Conservation (phyloP, 2,888 invertebrate species). For the Protula sp. region DNA sequence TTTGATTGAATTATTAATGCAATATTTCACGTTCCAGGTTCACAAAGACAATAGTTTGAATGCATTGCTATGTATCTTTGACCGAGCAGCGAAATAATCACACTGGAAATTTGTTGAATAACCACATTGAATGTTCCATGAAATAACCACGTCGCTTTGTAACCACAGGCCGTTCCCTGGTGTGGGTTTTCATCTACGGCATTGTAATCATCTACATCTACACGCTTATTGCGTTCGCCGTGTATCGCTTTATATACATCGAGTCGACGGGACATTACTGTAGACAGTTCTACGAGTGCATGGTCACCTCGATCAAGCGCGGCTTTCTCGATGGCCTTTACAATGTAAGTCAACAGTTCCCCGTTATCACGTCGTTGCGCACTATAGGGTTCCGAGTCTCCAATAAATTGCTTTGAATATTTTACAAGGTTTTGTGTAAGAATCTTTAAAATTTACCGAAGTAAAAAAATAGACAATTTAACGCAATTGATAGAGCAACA, state of each 20-base stretch:
- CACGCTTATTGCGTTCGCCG: constrained; percentile 41
- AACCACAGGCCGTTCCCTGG: constrained; percentile 44
- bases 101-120: too few species aligned
- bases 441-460: neutral
- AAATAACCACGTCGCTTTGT: too few species aligned
- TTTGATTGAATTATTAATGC: too few species aligned
- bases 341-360: constrained; percentile 20
- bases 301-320: constrained; percentile 41
- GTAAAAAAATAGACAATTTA: too few species aligned
- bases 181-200: constrained; percentile 44
- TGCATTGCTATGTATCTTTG: too few species aligned
- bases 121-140: too few species aligned
- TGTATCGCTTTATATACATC: constrained; percentile 31
- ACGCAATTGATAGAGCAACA: too few species aligned
- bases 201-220: constrained; percentile 44
- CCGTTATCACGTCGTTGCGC: too few species aligned
- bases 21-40: too few species aligned
- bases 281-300: constrained; percentile 40
- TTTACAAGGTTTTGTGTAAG: neutral
- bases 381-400: neutral
- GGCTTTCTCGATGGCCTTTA: constrained; percentile 41
- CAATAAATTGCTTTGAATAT: neutral
- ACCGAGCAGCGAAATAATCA: too few species aligned
- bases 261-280: constrained; percentile 33
- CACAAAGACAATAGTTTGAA: too few species aligned